phyloP scores from a whole-genome alignment of 2,888 invertebrate species.

The Rhamnusium bicolor region DNA sequence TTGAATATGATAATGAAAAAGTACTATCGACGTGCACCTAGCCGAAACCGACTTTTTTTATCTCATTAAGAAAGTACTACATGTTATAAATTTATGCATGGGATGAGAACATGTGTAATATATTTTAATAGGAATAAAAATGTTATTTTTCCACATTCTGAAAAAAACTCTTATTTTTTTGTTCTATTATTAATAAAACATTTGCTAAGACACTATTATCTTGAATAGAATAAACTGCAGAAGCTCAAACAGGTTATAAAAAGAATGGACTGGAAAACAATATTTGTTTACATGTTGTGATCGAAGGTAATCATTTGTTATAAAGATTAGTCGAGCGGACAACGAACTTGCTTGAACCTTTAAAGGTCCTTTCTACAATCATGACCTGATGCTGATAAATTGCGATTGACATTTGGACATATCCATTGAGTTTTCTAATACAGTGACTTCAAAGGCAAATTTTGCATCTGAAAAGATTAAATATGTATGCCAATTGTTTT shows the following conservation, averaged over 20 bases:
- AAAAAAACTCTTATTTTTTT: too few relatives aligned
- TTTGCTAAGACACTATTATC: not conserved
- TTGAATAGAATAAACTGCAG: not conserved
- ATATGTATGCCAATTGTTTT: not conserved
- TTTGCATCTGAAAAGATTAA: not conserved
- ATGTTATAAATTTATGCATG: too few relatives aligned
- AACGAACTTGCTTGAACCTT: not conserved
- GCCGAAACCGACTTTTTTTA: too few relatives aligned
- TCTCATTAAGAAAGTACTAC: too few relatives aligned
- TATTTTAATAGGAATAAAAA: too few relatives aligned
- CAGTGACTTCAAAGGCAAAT: not conserved
- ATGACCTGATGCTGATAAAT: not conserved
- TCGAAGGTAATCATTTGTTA: not conserved
- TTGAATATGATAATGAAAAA: too few relatives aligned
- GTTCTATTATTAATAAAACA: too few relatives aligned
- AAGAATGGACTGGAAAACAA: not conserved
- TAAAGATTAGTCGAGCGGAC: not conserved
- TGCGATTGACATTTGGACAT: not conserved
- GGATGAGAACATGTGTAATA: too few relatives aligned
- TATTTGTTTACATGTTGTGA: not conserved
- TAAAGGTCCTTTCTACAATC: not conserved
- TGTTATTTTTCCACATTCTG: too few relatives aligned
- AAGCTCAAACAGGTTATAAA: not conserved
- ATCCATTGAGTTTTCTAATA: not conserved
- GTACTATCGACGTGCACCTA: too few relatives aligned